Evolutionary conservation across 2,113 vertebrate species (phyloP).

Genomic region (Prinia subflava): DNA sequence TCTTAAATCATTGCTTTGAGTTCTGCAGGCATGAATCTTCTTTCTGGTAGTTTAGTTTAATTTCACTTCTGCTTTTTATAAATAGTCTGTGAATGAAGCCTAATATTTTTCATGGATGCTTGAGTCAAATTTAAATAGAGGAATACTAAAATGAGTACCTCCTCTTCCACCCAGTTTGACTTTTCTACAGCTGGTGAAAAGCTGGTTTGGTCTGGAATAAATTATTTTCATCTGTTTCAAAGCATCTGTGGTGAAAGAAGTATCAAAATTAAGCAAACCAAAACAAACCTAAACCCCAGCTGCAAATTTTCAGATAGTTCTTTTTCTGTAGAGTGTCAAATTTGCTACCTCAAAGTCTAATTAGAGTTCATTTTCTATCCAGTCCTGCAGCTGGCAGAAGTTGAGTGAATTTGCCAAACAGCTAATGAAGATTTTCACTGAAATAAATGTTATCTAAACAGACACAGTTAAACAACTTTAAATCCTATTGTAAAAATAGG

Average conservation of each 20-base stretch:
- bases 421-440: conserved; percentile 46
- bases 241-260: conserved; percentile 56
- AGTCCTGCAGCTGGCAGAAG: conserved; percentile 48
- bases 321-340: conserved; percentile 36
- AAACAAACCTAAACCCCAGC: conserved; percentile 57
- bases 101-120: conserved; percentile 25
- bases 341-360: conserved; percentile 56
- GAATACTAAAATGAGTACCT: conserved; percentile 33
- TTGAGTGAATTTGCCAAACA: conserved; percentile 47
- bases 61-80: conserved; percentile 30
- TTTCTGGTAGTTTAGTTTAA: background rate
- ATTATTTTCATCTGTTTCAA: conserved; percentile 2
- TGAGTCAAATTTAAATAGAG: conserved; percentile 34
- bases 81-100: conserved; percentile 21
- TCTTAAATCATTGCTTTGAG: background rate
- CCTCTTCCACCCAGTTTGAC: background rate
- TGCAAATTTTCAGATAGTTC: conserved; percentile 32
- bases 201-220: conserved; percentile 42
- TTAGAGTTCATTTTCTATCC: conserved; percentile 48
- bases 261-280: conserved; percentile 39
- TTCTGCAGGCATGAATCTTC: background rate
- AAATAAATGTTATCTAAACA: conserved; percentile 54
- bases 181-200: conserved; percentile 50
- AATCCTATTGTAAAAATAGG: background rate
- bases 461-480: background rate